These are phyloP conservation scores for Myripristis murdjan DNA, from an alignment of 2,797 vertebrate species.

Conservation along the genomic window DNA sequence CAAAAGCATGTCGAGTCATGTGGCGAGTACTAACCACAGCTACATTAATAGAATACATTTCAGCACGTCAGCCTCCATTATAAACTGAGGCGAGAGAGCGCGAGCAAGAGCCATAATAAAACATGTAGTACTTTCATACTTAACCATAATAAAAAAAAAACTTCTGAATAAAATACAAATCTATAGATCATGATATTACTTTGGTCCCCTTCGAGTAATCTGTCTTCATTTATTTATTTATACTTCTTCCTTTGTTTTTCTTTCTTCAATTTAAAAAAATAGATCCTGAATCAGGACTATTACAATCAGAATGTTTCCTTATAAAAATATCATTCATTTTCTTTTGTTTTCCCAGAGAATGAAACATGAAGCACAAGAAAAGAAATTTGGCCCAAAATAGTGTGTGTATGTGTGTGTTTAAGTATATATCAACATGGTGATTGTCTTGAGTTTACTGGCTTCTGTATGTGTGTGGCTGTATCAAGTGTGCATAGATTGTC, in stretches of 20 bases:
- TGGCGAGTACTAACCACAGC: constrained; percentile 67
- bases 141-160: constrained; percentile 84
- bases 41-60: constrained; percentile 73
- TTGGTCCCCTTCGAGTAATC: constrained; percentile 85
- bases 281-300: constrained; percentile 78
- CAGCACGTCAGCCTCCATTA: constrained; percentile 75
- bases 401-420: constrained; percentile 22
- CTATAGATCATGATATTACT: constrained; percentile 77
- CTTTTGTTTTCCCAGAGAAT: constrained; percentile 75
- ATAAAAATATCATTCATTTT: constrained; percentile 86
- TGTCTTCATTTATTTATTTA: constrained; percentile 69
- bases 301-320: constrained; percentile 79
- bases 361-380: constrained; percentile 65
- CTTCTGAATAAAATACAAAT: constrained; percentile 82
- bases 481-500: constrained; percentile 79
- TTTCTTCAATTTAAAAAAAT: constrained; percentile 88
- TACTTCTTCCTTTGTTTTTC: constrained; percentile 60
- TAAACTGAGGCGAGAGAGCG: constrained; percentile 67
- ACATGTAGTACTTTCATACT: constrained; percentile 78
- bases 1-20: constrained; percentile 60
- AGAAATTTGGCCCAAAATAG: constrained; percentile 68
- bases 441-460: constrained; percentile 67
- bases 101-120: constrained; percentile 67
- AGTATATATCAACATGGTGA: constrained; percentile 59
- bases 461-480: constrained; percentile 40